phyloP scores from a whole-genome alignment of 2,797 vertebrate species.

The Diglossa cyanea region DNA sequence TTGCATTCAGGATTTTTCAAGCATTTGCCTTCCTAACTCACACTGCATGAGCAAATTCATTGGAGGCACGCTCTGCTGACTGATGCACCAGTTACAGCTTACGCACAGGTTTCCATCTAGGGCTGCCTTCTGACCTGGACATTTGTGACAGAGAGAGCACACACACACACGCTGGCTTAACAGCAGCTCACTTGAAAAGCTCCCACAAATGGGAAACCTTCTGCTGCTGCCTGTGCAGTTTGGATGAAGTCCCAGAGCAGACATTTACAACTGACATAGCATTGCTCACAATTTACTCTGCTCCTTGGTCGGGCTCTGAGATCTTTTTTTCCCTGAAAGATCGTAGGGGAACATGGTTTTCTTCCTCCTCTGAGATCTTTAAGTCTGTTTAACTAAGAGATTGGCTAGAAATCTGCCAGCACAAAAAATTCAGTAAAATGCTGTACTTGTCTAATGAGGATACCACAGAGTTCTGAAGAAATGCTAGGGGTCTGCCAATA shows the following conservation, averaged over 20 bases:
- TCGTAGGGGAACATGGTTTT: not conserved
- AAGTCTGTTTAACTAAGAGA: slow-evolving; percentile 11
- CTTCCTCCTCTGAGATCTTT: slow-evolving; percentile 24
- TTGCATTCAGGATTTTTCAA: slow-evolving; percentile 49
- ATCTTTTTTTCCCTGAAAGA: not conserved
- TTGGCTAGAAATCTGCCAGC: slow-evolving; percentile 21
- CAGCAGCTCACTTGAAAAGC: not conserved
- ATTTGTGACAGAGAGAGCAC: not conserved
- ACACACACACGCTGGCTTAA: not conserved
- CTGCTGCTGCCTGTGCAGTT: not conserved
- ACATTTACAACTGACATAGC: slow-evolving; percentile 4
- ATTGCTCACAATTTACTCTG: slow-evolving; percentile 13
- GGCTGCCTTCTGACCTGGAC: slow-evolving; percentile 37
- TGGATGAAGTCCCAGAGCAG: not conserved
- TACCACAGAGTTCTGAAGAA: slow-evolving; percentile 24
- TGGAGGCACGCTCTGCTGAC: slow-evolving; percentile 2
- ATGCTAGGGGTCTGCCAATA: slow-evolving; percentile 21
- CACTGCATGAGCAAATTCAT: slow-evolving; percentile 4
- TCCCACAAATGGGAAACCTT: slow-evolving; percentile 21
- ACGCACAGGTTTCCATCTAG: not conserved
- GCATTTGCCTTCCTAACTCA: slow-evolving; percentile 11
- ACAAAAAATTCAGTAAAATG: slow-evolving; percentile 39
- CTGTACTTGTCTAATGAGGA: slow-evolving; percentile 29
- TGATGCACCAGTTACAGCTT: slow-evolving; percentile 1
- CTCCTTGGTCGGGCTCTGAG: not conserved